Evolutionary conservation across 2,797 vertebrate genomes (phyloP), one percentile per base, ranked within the genome.

Genomic region (Anabacerthia variegaticeps): DNA sequence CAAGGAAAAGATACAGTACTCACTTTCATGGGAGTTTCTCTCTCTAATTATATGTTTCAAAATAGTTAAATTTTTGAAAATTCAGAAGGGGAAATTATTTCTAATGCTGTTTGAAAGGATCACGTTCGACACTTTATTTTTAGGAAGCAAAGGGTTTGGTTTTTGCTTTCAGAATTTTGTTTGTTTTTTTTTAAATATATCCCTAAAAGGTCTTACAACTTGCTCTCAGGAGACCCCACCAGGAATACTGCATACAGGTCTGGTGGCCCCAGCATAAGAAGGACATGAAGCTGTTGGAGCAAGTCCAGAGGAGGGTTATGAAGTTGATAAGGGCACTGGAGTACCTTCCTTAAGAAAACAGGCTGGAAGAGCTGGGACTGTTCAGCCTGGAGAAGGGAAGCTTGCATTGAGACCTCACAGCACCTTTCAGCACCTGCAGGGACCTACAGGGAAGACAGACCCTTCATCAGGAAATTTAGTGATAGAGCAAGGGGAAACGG

Each of bases 271-370:
- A 51, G 0, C 8, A 16, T 5, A 15, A 21, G 20, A n/a, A 4
- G 12, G 8, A 52, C 21, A 52, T 6, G 5, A 9, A 65, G 30
- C 4, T 71, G 1, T 9, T 39, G 30, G 12, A 65, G 7, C 12
- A 34, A 34, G 14, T 39, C 43, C 56, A 63, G 5, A 26, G 0
- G 10, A 39, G 14, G 2, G 37, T 1, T 8, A 39, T 1, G 7
- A 30, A 2, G 27, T 0, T 51, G 49, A 30, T 63, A 24, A 63
- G 27, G 23, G 23, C 9, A 43, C 6, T 10, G 56, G 6, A 28
- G 16, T 26, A 44, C 13, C 56, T 37, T 9, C 27, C 27, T 34
- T 68, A 21, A 13, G 36, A 56, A 51, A 51, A 63, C 49, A 63
- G 36, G 16, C 15, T 62, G 48, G 37, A 49, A 55, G 63, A 68